Evolutionary conservation across 2,113 vertebrate genomes (phyloP).

Genomic region (Lontra canadensis): DNA sequence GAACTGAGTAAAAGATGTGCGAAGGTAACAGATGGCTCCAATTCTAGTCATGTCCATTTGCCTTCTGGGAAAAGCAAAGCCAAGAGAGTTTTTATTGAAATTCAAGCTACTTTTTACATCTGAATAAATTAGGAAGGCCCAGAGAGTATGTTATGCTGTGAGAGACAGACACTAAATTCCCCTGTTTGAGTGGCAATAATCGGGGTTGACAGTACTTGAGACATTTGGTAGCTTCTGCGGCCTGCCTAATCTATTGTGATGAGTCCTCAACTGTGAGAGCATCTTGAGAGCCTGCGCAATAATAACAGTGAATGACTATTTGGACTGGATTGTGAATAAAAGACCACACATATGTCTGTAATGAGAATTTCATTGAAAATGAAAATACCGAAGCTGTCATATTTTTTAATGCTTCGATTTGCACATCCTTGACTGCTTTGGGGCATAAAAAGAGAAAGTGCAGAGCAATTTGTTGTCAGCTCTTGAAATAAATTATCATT

Average conservation of each 20-base stretch:
- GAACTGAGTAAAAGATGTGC: conserved; percentile 44
- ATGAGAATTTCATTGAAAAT: conserved; percentile 78
- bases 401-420: conserved; percentile 78
- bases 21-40: conserved; percentile 57
- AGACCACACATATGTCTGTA: conserved; percentile 62
- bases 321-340: conserved; percentile 65
- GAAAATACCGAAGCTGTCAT: conserved; percentile 70
- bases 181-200: conserved; percentile 64
- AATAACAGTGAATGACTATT: conserved; percentile 71
- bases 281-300: conserved; percentile 29
- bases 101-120: conserved; percentile 73
- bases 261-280: conserved; percentile 64
- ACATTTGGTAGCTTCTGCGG: conserved; percentile 66
- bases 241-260: conserved; percentile 71
- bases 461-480: conserved; percentile 77
- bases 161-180: conserved; percentile 66
- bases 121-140: conserved; percentile 69
- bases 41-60: conserved; percentile 64
- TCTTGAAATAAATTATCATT: conserved; percentile 77
- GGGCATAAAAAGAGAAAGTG: conserved; percentile 74
- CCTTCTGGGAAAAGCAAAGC: conserved; percentile 66
- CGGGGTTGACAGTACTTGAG: conserved; percentile 65
- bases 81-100: conserved; percentile 64
- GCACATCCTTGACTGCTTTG: conserved; percentile 76
- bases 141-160: conserved; percentile 57